Conservation (phyloP, 2,113 vertebrate species). For the Nanger granti region DNA sequence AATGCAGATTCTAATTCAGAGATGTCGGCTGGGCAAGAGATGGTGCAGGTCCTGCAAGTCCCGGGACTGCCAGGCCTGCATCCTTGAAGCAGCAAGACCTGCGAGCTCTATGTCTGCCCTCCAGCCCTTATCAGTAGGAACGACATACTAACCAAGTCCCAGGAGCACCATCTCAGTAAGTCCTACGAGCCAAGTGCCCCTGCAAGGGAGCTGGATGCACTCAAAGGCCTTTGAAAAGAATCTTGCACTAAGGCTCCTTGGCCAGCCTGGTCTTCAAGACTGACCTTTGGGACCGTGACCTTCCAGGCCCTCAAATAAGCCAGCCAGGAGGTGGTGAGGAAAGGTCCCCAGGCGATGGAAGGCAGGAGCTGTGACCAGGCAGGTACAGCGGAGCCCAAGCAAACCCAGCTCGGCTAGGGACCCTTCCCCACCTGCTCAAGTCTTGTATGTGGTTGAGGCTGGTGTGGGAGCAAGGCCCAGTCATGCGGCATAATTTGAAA, state of each 20-base stretch:
- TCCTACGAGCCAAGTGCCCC: not conserved
- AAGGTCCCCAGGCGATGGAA: no score
- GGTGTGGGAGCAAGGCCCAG: not conserved
- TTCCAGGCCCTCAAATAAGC: not conserved
- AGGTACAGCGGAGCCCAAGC: no score
- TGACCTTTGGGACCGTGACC: fast-evolving
- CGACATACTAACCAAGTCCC: fast-evolving
- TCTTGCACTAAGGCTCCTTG: no score
- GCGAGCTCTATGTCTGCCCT: not conserved
- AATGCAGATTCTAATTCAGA: not conserved
- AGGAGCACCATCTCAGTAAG: fast-evolving
- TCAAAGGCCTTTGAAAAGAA: not conserved
- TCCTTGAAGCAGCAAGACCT: not conserved
- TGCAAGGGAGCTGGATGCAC: not conserved
- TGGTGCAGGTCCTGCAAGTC: fast-evolving
- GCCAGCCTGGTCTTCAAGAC: not conserved
- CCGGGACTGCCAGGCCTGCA: not conserved
- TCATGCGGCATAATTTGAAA: not conserved
- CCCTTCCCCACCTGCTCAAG: no score
- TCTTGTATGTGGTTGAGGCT: not conserved
- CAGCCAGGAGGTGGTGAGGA: no score
- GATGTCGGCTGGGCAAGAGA: not conserved
- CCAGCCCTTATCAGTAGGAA: not conserved
- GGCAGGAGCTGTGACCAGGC: fast-evolving
- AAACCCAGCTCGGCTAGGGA: fast-evolving